phyloP scores from a whole-genome alignment of 2,888 invertebrate genomes.

The Adineta ricciae region DNA sequence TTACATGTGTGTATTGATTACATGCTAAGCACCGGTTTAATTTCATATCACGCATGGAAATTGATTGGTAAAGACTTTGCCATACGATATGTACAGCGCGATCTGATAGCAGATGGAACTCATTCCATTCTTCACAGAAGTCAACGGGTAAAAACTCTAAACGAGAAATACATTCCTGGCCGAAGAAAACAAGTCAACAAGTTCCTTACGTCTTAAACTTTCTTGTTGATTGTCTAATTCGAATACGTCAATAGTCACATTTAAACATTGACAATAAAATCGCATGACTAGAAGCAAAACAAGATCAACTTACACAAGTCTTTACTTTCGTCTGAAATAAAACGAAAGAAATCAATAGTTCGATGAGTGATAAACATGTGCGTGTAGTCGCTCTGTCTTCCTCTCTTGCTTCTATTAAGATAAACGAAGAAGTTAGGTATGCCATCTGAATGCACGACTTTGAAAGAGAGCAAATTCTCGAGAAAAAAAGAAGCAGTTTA shows the following conservation, averaged over 20 bases:
- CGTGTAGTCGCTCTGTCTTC: background rate
- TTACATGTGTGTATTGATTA: background rate
- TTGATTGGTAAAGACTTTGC: background rate
- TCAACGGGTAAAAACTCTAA: background rate
- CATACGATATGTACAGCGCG: background rate
- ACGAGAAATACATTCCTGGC: background rate
- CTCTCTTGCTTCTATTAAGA: no score
- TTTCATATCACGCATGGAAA: background rate
- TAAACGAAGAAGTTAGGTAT: no score
- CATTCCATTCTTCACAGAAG: background rate
- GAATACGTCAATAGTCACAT: background rate
- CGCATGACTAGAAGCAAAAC: background rate
- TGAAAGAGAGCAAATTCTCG: background rate
- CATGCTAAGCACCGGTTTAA: background rate
- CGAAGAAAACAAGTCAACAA: background rate
- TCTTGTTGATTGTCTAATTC: background rate
- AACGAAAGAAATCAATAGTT: no score
- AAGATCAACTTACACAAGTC: background rate
- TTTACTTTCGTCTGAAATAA: background rate
- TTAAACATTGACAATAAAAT: slow-evolving; percentile 4
- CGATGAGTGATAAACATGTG: background rate
- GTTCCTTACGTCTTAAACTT: background rate
- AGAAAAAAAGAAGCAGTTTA: background rate
- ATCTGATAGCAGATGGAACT: background rate
- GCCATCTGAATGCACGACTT: background rate